Evolutionary conservation across 53 echinoderm and acorn worm genomes (phyloP).

Genomic region (Apostichopus leukothele): DNA sequence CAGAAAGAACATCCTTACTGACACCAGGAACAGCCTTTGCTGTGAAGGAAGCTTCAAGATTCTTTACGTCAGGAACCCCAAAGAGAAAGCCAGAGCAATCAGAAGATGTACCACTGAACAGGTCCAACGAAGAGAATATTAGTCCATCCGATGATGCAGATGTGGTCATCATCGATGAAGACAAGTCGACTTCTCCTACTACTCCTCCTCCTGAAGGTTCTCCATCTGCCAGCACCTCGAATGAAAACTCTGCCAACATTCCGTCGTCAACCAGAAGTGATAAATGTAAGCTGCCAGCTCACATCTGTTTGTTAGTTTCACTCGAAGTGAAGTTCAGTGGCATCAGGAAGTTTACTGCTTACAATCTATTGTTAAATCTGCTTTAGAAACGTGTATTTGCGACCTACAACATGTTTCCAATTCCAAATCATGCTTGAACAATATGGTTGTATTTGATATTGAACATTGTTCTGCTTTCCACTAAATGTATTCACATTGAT

Average conservation of each 20-base stretch:
- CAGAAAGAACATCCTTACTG: background rate
- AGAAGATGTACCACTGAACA: slow-evolving; percentile 45
- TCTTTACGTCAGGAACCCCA: slow-evolving; percentile 26
- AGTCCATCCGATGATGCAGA: slow-evolving; percentile 49
- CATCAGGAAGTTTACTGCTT: too few species aligned
- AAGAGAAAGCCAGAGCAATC: background rate
- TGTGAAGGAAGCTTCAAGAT: slow-evolving; percentile 24
- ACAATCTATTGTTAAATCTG: too few species aligned
- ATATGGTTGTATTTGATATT: too few species aligned
- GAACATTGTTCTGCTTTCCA: too few species aligned
- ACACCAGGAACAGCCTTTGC: slow-evolving; percentile 28
- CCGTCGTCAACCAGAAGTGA: slow-evolving; percentile 58
- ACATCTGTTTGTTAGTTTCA: too few species aligned
- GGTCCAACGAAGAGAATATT: slow-evolving; percentile 67
- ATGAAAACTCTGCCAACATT: background rate
- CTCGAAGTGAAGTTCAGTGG: too few species aligned
- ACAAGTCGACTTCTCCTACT: slow-evolving; percentile 26
- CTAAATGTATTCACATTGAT: too few species aligned
- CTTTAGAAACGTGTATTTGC: too few species aligned
- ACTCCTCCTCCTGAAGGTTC: background rate
- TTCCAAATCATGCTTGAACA: too few species aligned
- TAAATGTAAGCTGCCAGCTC: slow-evolving; percentile 48
- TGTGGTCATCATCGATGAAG: slow-evolving; percentile 55
- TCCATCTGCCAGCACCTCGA: background rate
- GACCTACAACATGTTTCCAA: too few species aligned